Evolutionary conservation across 2,797 vertebrate genomes (phyloP).

Genomic region (Octomys mimax): DNA sequence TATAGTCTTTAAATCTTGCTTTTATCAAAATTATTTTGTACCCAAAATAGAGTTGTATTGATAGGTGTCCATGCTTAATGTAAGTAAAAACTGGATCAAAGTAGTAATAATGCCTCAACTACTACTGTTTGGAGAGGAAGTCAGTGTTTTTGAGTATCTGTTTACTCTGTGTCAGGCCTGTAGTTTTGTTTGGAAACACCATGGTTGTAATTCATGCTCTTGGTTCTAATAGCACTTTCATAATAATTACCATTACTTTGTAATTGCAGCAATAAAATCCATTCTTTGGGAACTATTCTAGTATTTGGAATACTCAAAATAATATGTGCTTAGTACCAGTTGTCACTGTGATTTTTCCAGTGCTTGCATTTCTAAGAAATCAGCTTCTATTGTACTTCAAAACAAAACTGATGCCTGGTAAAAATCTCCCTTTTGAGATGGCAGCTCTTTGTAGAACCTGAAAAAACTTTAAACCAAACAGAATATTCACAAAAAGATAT

Average conservation of each 20-base stretch:
- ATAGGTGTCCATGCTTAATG: not conserved
- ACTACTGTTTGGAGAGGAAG: constrained; percentile 22
- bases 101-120: not conserved
- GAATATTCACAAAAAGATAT: constrained; percentile 67
- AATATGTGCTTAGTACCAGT: constrained; percentile 63
- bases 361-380: constrained; percentile 80
- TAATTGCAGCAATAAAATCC: constrained; percentile 79
- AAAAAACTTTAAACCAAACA: constrained; percentile 71
- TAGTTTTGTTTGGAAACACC: constrained; percentile 76
- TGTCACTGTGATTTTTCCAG: constrained; percentile 72
- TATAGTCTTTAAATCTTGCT: not conserved
- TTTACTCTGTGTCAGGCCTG: constrained; percentile 63
- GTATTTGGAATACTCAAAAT: constrained; percentile 75
- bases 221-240: constrained; percentile 76
- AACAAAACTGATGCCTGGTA: constrained; percentile 78
- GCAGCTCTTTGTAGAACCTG: constrained; percentile 69
- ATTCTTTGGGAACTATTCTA: constrained; percentile 78
- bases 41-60: constrained; percentile 1
- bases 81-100: constrained; percentile 29
- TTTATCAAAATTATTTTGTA: constrained; percentile 7
- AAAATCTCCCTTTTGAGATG: constrained; percentile 60
- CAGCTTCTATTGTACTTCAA: constrained; percentile 76
- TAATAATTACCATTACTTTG: constrained; percentile 81
- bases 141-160: not conserved
- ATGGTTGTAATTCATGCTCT: constrained; percentile 71